phyloP scores from a whole-genome alignment of 2,888 invertebrate species.

The Drosophila rubida region DNA sequence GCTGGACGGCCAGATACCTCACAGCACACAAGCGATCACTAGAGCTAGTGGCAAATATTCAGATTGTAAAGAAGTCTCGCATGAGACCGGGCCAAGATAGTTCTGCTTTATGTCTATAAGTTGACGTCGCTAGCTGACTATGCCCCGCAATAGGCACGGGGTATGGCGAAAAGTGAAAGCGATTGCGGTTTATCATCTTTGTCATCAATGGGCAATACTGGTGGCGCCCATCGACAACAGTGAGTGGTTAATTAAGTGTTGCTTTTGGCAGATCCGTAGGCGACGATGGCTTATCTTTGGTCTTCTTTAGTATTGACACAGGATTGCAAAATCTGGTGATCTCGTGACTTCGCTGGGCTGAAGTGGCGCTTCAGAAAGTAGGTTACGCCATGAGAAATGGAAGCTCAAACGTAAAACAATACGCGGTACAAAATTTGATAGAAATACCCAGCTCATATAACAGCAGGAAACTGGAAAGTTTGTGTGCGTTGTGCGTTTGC shows the following conservation, averaged over 20 bases:
- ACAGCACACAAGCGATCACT: background rate
- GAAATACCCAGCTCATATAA: background rate
- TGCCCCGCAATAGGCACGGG: background rate
- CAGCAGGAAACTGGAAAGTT: slow-evolving; percentile 3
- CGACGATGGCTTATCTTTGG: background rate
- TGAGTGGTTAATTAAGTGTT: background rate
- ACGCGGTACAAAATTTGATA: background rate
- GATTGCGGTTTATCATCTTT: slow-evolving; percentile 62
- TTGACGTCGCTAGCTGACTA: background rate
- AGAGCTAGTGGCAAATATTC: too few species aligned
- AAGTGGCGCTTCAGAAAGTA: slow-evolving; percentile 2
- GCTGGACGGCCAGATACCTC: slow-evolving; percentile 4
- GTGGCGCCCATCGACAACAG: slow-evolving; percentile 31
- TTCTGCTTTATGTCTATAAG: background rate
- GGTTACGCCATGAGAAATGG: slow-evolving; percentile 6
- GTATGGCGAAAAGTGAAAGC: slow-evolving; percentile 65
- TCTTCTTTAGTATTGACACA: slow-evolving; percentile 1
- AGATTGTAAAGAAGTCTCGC: too few species aligned
- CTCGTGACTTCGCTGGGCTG: background rate
- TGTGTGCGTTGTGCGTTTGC: too few species aligned
- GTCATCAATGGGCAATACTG: slow-evolving; percentile 44
- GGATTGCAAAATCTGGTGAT: slow-evolving; percentile 27
- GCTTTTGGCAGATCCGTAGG: slow-evolving; percentile 33
- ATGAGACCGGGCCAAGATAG: too few species aligned
- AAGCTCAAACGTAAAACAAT: background rate